Evolutionary conservation across 2,113 vertebrate species (phyloP).

Genomic region (Delphinapterus leucas): DNA sequence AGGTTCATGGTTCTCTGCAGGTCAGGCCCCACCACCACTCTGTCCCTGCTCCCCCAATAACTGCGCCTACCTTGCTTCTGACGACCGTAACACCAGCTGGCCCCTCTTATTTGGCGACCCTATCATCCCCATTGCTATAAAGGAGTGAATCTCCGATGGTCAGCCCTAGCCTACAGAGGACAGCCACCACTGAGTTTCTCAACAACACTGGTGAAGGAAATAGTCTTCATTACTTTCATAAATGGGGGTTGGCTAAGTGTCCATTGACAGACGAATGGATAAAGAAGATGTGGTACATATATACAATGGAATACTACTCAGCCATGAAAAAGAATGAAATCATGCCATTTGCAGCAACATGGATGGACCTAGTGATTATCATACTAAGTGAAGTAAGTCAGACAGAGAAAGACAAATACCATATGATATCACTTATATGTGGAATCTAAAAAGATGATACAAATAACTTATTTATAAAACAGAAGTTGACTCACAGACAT

Average conservation of each 20-base stretch:
- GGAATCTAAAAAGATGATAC: too few species aligned
- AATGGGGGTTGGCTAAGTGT: background rate
- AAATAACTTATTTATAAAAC: background rate
- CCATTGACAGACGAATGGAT: background rate
- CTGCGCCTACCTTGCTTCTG: background rate
- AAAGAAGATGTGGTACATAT: background rate
- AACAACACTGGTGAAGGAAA: background rate
- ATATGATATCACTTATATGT: background rate
- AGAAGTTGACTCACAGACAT: background rate
- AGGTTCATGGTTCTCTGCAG: background rate
- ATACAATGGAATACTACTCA: background rate
- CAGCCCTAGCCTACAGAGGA: background rate
- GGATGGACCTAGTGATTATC: background rate
- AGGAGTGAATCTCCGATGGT: background rate
- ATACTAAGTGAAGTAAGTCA: background rate
- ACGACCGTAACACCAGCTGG: background rate
- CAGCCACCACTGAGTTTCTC: background rate
- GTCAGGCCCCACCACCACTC: background rate
- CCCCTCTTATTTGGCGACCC: background rate
- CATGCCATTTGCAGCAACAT: background rate
- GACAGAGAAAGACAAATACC: background rate
- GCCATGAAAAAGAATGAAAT: background rate
- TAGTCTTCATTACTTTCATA: background rate
- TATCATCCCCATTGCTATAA: background rate
- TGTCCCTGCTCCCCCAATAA: background rate